Evolutionary conservation across 2,888 invertebrate genomes (phyloP), one percentile per base, ranked within the genome.

Genomic region (Morpho deidamia): DNA sequence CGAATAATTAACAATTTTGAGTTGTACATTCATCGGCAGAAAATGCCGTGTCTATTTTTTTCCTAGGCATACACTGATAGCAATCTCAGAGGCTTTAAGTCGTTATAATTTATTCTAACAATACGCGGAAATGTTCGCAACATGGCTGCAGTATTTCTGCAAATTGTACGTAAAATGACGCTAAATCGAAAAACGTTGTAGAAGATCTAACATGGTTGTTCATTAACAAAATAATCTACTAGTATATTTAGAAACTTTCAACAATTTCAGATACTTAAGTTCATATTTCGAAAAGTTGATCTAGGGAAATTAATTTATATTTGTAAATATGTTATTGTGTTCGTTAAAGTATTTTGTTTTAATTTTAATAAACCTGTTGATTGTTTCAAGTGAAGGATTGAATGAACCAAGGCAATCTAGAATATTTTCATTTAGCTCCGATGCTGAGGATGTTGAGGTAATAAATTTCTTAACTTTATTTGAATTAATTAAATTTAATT

Each of bases 381-480:
- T 66, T 23, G 75, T 71, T 44, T 61, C 60, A 3, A 56, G 74
- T 68, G 73, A 70, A 41, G 67, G 65, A 44, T 59, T 55, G 12
- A 67, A 52, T 59, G 58, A 3, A 51, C 58, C 63, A 7, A 70
- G 83, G 48, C 72, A 78, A 48, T 67, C 84, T 2, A 86, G 88
- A 59, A 78, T 92, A 41, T 76, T 93, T 47, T 85, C 91, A 2
- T 93, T 93, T 63, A 86, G 93, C 63, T 83, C 90, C 0, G 68
- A 79, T 1, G 81, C 91, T 10, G 86, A 91, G 9, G 90, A 91
- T 60, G 83, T 93, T 44, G 77, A 74, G 53, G 93, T 93, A 68
- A 91, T 91, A 90, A 11, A 11, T 9, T 40, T 35, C 35, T n/a
- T n/a, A n/a, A n/a, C n/a, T n/a, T n/a, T n/a, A n/a, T n/a, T n/a